A percentile compares a stretch with the other conserved stretches of the same genome.
Conservation (phyloP, 2,113 vertebrate genomes). For the Phalacrocorax brasilianus region DNA sequence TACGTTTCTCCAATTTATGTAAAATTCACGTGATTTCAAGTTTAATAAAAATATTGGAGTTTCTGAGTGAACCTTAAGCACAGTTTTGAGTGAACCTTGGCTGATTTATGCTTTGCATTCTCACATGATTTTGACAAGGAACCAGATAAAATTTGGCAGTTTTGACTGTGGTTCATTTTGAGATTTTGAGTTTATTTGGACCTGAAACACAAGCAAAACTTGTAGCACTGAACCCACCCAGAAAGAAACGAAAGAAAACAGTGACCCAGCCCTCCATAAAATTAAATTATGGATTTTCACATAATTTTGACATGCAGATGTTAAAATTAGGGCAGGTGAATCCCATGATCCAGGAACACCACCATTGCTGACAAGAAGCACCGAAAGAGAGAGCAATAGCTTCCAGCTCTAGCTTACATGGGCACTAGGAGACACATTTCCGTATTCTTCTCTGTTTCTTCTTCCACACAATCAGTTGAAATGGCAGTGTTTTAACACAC, state of each 20-base stretch:
- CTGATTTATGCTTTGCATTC: slow-evolving; percentile 33
- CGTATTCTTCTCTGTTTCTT: not conserved
- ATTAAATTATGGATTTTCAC: not conserved
- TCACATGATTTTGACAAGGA: slow-evolving; percentile 39
- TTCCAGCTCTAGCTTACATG: not conserved
- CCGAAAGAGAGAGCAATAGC: not conserved
- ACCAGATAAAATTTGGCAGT: slow-evolving; percentile 41
- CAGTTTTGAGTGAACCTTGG: slow-evolving; percentile 21
- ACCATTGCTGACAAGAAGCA: not conserved
- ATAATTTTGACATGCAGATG: not conserved
- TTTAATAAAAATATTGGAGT: slow-evolving; percentile 6
- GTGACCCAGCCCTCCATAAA: not conserved
- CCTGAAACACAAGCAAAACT: not conserved
- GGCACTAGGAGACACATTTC: not conserved
- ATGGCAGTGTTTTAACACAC: not conserved
- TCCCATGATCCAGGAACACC: not conserved
- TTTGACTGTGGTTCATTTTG: not conserved
- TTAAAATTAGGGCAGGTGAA: not conserved
- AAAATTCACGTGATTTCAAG: not conserved
- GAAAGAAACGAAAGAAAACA: not conserved
- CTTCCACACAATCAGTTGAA: not conserved
- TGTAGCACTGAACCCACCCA: not conserved
- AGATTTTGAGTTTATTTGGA: slow-evolving; percentile 49
- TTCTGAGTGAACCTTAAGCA: not conserved
- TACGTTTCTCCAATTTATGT: not conserved